A percentile compares a stretch with the other conserved stretches of the same genome.
These are phyloP conservation scores for Delphinus delphis DNA, from an alignment of 2,113 vertebrate genomes.

Conservation along the genomic window DNA sequence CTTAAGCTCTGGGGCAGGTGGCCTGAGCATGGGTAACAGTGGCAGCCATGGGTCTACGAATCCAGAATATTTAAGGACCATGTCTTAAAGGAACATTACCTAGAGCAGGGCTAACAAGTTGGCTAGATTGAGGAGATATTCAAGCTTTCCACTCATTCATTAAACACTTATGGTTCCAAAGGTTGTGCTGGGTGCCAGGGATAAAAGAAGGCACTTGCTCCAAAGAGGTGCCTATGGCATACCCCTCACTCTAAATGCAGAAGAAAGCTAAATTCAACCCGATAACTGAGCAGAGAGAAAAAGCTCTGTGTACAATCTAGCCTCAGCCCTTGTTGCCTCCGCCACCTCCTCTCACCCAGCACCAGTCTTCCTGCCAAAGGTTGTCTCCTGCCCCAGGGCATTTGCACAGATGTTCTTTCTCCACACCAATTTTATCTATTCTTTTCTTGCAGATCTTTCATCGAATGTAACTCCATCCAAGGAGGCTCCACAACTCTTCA, in stretches of 20 bases:
- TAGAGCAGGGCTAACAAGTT: not conserved
- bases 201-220: not conserved
- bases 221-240: not conserved
- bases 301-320: not conserved
- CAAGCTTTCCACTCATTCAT: not conserved
- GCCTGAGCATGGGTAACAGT: not conserved
- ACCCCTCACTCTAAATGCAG: not conserved
- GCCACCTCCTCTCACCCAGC: not conserved
- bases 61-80: too few relatives aligned
- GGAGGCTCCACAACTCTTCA: not conserved
- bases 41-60: not conserved
- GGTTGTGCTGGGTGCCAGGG: not conserved
- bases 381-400: not conserved
- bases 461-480: not conserved
- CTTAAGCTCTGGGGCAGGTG: too few relatives aligned
- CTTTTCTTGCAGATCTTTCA: not conserved
- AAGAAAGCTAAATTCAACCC: not conserved
- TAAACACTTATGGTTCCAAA: not conserved
- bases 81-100: too few relatives aligned
- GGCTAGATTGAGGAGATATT: not conserved
- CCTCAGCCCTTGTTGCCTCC: rapidly evolving
- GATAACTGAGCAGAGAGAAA: not conserved
- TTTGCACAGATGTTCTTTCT: not conserved
- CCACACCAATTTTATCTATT: not conserved
- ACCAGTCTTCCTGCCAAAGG: not conserved